phyloP scores from a whole-genome alignment of 2,888 invertebrate genomes.

The Teinopalpus imperialis region DNA sequence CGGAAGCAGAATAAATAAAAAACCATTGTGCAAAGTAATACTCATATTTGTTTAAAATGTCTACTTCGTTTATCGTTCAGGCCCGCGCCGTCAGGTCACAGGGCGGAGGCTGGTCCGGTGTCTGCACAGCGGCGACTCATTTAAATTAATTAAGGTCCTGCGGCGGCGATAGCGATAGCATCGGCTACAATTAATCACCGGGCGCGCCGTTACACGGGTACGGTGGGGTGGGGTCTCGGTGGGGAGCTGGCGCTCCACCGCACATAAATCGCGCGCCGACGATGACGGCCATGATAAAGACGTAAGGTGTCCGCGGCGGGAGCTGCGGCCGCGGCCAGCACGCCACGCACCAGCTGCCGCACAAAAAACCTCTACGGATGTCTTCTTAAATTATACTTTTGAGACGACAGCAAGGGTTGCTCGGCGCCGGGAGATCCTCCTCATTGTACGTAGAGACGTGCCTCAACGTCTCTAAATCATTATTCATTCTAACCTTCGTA shows the following conservation, averaged over 20 bases:
- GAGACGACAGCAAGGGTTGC: too few relatives aligned
- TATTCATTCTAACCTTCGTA: too few relatives aligned
- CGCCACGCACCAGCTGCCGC: background rate
- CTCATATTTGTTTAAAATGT: too few relatives aligned
- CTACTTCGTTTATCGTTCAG: too few relatives aligned
- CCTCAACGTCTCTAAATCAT: too few relatives aligned
- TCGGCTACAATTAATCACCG: background rate
- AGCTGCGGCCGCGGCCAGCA: background rate
- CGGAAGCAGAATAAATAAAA: too few relatives aligned
- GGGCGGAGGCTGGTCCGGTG: conserved; percentile 44
- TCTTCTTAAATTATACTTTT: conserved; percentile 4
- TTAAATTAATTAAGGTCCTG: conserved; percentile 63
- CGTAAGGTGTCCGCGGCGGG: conserved; percentile 42
- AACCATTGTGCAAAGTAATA: too few relatives aligned
- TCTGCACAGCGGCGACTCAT: conserved; percentile 48
- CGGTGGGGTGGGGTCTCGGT: too few relatives aligned
- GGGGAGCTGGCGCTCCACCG: conserved; percentile 30
- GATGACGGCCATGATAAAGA: conserved; percentile 57
- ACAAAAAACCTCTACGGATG: conserved; percentile 5
- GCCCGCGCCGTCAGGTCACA: too few relatives aligned
- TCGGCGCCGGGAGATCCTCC: too few relatives aligned
- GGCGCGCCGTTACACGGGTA: background rate
- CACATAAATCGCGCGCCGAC: conserved; percentile 44
- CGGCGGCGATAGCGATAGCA: too few relatives aligned
- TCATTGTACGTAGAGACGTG: too few relatives aligned